These are phyloP conservation scores for Microtus obscurus DNA, from an alignment of 2,797 vertebrate species.

Conservation along the genomic window DNA sequence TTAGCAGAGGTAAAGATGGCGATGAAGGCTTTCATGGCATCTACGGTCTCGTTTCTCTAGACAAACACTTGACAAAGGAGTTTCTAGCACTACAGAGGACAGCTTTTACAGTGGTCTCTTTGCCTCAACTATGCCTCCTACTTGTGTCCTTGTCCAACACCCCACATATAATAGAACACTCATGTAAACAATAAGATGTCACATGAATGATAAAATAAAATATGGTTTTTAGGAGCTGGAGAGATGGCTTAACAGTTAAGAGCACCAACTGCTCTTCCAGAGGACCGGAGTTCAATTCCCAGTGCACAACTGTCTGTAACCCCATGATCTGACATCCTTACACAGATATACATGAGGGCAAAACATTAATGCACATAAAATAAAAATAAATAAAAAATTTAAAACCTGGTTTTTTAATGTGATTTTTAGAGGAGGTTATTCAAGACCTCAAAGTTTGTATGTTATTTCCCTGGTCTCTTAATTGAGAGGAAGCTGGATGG, in stretches of 20 bases:
- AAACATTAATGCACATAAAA: not conserved
- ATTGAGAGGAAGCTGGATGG: not conserved
- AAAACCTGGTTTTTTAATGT: not conserved
- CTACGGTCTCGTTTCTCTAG: not conserved
- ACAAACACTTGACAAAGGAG: not conserved
- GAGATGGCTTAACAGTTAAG: not conserved
- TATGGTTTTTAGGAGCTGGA: not conserved
- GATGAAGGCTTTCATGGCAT: not conserved
- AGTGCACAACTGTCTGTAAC: not conserved
- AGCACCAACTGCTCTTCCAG: not conserved
- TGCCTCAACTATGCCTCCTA: not conserved
- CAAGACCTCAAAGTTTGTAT: not conserved
- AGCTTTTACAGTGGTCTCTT: not conserved
- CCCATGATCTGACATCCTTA: not conserved
- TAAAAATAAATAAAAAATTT: not conserved
- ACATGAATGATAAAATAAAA: not conserved
- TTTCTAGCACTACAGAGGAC: not conserved
- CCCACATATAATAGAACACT: not conserved
- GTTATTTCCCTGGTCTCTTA: not conserved
- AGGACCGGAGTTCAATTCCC: not conserved
- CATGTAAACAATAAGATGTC: not conserved
- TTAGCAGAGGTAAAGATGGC: not conserved
- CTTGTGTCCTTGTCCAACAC: too few species aligned
- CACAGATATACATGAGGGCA: not conserved
- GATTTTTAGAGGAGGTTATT: not conserved